A percentile compares a stretch with the other conserved stretches of the same genome.
phyloP scores from a whole-genome alignment of 2,888 invertebrate genomes.

The Drosophila kanekoi region DNA sequence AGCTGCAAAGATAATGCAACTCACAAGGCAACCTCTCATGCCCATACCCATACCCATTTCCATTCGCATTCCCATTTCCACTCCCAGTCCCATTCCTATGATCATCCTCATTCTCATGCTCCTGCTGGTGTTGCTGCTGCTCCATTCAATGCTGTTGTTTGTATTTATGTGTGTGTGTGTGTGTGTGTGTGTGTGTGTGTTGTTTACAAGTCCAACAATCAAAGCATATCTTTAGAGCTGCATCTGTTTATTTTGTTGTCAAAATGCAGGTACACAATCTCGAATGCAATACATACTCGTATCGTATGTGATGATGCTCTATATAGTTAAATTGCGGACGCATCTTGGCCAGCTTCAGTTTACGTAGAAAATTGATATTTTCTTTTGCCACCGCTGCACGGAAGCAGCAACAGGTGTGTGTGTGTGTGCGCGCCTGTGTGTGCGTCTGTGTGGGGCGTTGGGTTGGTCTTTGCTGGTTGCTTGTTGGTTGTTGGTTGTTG shows the following conservation, averaged over 20 bases:
- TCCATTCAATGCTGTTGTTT: slow-evolving; percentile 53
- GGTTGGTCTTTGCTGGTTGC: slow-evolving; percentile 14
- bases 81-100: slow-evolving; percentile 12
- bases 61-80: slow-evolving; percentile 18
- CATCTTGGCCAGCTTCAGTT: slow-evolving; percentile 55
- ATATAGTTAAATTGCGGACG: slow-evolving; percentile 59
- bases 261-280: slow-evolving; percentile 73
- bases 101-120: slow-evolving; percentile 15
- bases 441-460: slow-evolving; percentile 43
- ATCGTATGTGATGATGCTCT: slow-evolving; percentile 35
- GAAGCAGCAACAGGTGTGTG: slow-evolving; percentile 76
- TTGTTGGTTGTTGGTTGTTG: no score
- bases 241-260: slow-evolving; percentile 80
- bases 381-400: slow-evolving; percentile 71
- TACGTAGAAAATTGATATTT: slow-evolving; percentile 80
- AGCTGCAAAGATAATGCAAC: slow-evolving; percentile 72
- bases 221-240: slow-evolving; percentile 70
- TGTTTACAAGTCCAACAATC: slow-evolving; percentile 79
- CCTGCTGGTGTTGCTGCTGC: slow-evolving; percentile 27
- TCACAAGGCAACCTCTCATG: slow-evolving; percentile 30
- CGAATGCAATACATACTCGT: slow-evolving; percentile 18
- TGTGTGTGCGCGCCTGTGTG: slow-evolving; percentile 5
- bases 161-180: slow-evolving; percentile 27
- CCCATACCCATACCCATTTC: slow-evolving; percentile 4
- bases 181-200: slow-evolving; percentile 44